Evolutionary conservation across 2,888 invertebrate genomes (phyloP), one percentile per base, ranked within the genome.

Genomic region (Dioctria rufipes): DNA sequence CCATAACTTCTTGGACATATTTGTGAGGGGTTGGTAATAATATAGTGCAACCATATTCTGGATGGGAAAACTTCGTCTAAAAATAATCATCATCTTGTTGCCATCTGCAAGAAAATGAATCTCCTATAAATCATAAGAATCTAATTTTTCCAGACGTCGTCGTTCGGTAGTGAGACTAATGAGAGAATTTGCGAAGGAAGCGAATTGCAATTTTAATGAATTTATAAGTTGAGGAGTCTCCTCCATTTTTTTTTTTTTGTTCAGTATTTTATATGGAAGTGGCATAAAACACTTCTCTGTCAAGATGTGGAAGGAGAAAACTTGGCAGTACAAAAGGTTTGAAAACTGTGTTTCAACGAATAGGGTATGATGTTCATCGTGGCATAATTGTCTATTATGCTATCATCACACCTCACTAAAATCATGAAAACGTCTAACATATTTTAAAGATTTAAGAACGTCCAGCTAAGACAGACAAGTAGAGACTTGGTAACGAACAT

Each of bases 141-240:
- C 65, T 65, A 65, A 65, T 65, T 65, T 65, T 65, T 65, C 65
- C 65, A 65, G 65, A 65, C 65, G 42, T 37, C 25, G 25, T 25
- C 65, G 65, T 42, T 65, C 40, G 65, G 65, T 65, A 40, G 40
- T 25, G 65, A 65, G 25, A 65, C 65, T 65, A 65, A 65, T 65
- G 65, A 65, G 65, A n/a, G 65, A 65, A 65, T 65, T 65, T 65
- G 65, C n/a, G 40, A 65, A 42, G 65, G 65, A 42, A 42, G 42
- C n/a, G 40, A 65, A 42, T 65, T 42, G 65, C 65, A 65, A 65
- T 65, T 65, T 65, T 65, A 65, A 65, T 65, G 65, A 65, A 65
- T 65, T 65, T 65, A 65, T 65, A 65, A 65, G 65, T 65, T 40
- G 40, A 65, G 65, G 25, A 25, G 25, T 25, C 25, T 40, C 42